Base-by-base conservation (phyloP, 2,113 vertebrate species). In the Siphamia tubifer region DNA sequence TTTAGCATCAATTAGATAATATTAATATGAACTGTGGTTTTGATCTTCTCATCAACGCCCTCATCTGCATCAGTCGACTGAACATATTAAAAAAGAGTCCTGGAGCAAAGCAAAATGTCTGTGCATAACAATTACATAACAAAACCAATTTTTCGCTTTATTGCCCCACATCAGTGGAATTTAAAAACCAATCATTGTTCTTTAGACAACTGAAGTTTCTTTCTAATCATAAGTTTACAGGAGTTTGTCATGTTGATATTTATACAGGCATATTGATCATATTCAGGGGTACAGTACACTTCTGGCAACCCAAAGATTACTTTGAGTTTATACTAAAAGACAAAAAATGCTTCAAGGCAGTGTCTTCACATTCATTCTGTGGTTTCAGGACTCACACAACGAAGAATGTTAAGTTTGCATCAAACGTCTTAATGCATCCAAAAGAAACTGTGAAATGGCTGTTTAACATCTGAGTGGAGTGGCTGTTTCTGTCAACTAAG, bases 401-500 rank as follows among this genome's bases (percentile, higher is more conserved):
- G n/a, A n/a, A n/a, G n/a, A n/a, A n/a, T n/a, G n/a, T n/a, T n/a
- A n/a, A n/a, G n/a, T n/a, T n/a, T n/a, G n/a, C n/a, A n/a, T n/a
- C n/a, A n/a, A n/a, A n/a, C n/a, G n/a, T 74, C 20, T 32, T 64
- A 61, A 63, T 52, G 68, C 27, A 44, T 43, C 39, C n/a, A 36
- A 12, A 74, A 21, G 39, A 62, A 44, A 30, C 42, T 28, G 36
- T 13, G 15, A 70, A 64, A 68, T 52, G 38, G 27, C 35, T 17
- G 12, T 43, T 21, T 44, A 54, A 32, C 36, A 2, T 43, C 19
- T 36, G 40, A 60, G 28, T 48, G 17, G 21, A 62, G 30, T 45
- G 19, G 21, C 45, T 66, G 25, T 63, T 80, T 72, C 34, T 80
- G 65, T 74, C 36, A 73, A 75, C 23, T 63, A 74, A 62, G 70